These are phyloP conservation scores for Smithornis capensis DNA, from an alignment of 2,113 vertebrate genomes.

Conservation along the genomic window DNA sequence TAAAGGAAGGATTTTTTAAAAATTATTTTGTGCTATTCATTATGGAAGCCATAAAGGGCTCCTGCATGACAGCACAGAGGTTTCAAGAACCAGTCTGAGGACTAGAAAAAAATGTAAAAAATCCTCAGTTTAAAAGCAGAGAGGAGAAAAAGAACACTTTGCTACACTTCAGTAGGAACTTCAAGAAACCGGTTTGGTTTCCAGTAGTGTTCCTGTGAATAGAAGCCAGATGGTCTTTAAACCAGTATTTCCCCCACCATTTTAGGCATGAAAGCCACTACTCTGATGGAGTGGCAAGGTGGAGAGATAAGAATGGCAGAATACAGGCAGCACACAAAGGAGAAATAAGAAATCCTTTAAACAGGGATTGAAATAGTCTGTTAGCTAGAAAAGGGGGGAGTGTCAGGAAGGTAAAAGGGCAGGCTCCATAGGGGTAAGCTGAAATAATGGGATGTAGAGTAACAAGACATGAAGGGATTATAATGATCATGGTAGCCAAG, in stretches of 20 bases:
- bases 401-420: slow-evolving; percentile 47
- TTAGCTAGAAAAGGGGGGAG: slow-evolving; percentile 45
- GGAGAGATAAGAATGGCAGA: slow-evolving; percentile 22
- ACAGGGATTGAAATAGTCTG: slow-evolving; percentile 22
- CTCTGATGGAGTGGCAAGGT: slow-evolving; percentile 6
- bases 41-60: slow-evolving; percentile 13
- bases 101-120: neutral
- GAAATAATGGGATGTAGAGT: slow-evolving; percentile 21
- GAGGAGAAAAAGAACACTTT: neutral
- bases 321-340: slow-evolving; percentile 37
- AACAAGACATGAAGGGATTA: neutral
- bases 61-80: slow-evolving; percentile 22
- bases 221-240: slow-evolving; percentile 44
- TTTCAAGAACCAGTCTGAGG: slow-evolving; percentile 1
- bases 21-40: slow-evolving; percentile 43
- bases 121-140: neutral
- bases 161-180: slow-evolving; percentile 24
- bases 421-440: neutral
- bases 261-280: slow-evolving; percentile 56
- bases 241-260: slow-evolving; percentile 10
- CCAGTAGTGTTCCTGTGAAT: slow-evolving; percentile 35
- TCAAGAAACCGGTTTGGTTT: slow-evolving; percentile 35
- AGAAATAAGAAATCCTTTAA: slow-evolving; percentile 61
- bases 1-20: slow-evolving; percentile 60
- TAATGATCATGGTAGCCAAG: slow-evolving; percentile 4